A percentile compares a stretch with the other conserved stretches of the same genome.
Conservation (phyloP, 2,113 vertebrate genomes). For the Urocolius indicus region DNA sequence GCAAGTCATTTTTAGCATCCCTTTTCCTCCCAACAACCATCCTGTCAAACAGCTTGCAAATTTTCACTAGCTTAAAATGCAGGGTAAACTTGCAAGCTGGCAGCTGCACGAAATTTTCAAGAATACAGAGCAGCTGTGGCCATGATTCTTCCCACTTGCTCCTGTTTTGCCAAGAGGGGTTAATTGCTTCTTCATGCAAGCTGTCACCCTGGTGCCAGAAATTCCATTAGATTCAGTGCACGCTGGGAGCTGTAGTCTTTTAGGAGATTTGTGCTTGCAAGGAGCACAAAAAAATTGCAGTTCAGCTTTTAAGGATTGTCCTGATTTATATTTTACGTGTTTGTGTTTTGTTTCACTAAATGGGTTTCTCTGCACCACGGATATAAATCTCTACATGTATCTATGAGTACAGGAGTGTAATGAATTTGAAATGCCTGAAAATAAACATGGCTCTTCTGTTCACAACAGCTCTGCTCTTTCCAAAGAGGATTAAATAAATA, state of each 20-base stretch:
- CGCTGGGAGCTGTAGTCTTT: conserved; percentile 13
- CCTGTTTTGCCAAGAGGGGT: not conserved
- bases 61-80: not conserved
- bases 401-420: not conserved
- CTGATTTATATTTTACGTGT: not conserved
- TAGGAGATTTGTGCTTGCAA: not conserved
- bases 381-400: not conserved
- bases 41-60: not conserved
- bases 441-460: conserved; percentile 5
- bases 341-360: not conserved
- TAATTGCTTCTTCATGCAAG: conserved; percentile 6
- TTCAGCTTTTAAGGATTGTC: not conserved
- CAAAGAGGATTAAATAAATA: conserved; percentile 41
- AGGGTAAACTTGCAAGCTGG: not conserved
- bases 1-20: not conserved
- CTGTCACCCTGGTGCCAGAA: not conserved
- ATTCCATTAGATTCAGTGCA: not conserved
- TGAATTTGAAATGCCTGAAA: conserved; percentile 3
- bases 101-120: not conserved
- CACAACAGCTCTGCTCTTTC: not conserved
- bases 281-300: fast-evolving
- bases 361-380: not conserved
- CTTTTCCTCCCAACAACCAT: not conserved
- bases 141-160: not conserved
- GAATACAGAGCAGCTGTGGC: not conserved